Base-by-base conservation (phyloP, 2,888 invertebrate genomes). In the Pilophorus perplexus region DNA sequence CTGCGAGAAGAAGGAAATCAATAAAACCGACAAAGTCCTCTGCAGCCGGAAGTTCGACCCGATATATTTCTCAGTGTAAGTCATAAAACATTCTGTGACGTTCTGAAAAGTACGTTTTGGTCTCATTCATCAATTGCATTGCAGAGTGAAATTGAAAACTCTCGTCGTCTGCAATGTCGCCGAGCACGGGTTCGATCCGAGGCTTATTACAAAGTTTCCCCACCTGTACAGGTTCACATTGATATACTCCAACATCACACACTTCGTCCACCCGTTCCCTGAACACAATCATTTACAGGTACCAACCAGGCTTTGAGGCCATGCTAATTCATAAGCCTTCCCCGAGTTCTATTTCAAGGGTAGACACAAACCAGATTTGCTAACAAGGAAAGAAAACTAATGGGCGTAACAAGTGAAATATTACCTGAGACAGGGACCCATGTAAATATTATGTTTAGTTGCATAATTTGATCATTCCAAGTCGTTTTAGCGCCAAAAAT, bases 161-260 rank as follows among this genome's bases (percentile, higher is more conserved):
- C 23, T 62, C 12, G 48, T 48, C 6, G 25, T 62, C n/a, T 62
- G 62, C 33, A 62, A 62, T 16, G 25, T 62, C 3, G 48, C 1
- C 3, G 14, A 16, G 3, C n/a, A 48, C 20, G 54, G 50, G 23
- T 68, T 57, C 40, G 68, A 68, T 48, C 68, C 68, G 14, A 62
- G 66, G 25, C 38, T 68, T 22, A 52, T 68, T 16, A 40, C 66
- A 1, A 10, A 71, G 44, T 64, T 73, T 66, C 44, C 71, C 5
- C 40, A 72, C 38, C 50, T 73, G 67, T 28, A 70, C 59, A 33
- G 71, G 50, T 67, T 71, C 68, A 57, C 70, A 38, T 67, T 72
- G 37, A 59, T 68, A 10, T 37, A 68, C 20, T 68, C 68, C 23
- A 66, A 66, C 28, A 67, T 68, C 23, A 55, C 68, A 4, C 48